A percentile compares a stretch with the other conserved stretches of the same genome.
These are phyloP conservation scores for Gymnothorax reevesii DNA, from an alignment of 2,797 vertebrate genomes.

Conservation along the genomic window DNA sequence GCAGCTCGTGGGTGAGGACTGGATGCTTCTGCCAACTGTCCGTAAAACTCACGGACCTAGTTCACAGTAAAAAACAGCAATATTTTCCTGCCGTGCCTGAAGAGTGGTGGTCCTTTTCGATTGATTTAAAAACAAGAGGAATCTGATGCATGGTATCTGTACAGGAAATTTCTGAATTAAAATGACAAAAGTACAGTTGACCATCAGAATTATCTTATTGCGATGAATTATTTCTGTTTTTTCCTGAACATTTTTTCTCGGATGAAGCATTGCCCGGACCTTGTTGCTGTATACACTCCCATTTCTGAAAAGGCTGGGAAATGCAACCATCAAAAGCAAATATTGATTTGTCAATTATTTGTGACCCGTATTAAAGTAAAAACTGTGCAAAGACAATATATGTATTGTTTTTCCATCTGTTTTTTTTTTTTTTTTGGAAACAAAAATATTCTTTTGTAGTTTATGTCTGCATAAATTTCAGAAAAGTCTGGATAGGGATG, in stretches of 20 bases:
- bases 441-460: no score
- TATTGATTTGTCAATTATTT: no score
- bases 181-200: background rate
- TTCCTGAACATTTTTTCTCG: background rate
- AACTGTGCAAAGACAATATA: no score
- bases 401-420: no score
- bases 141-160: background rate
- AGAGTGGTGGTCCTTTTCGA: background rate
- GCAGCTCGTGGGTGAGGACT: conserved; percentile 77
- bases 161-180: background rate
- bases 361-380: no score
- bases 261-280: background rate
- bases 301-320: no score
- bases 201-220: background rate
- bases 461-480: no score
- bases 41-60: conserved; percentile 70
- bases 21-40: conserved; percentile 75
- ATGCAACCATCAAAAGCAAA: no score
- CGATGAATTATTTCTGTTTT: background rate
- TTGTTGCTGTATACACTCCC: background rate
- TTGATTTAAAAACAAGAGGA: background rate
- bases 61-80: conserved; percentile 58
- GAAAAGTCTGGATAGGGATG: no score
- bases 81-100: conserved; percentile 19
- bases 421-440: no score